These are phyloP conservation scores for Mugil cephalus DNA, from an alignment of 2,113 vertebrate genomes.

Conservation along the genomic window DNA sequence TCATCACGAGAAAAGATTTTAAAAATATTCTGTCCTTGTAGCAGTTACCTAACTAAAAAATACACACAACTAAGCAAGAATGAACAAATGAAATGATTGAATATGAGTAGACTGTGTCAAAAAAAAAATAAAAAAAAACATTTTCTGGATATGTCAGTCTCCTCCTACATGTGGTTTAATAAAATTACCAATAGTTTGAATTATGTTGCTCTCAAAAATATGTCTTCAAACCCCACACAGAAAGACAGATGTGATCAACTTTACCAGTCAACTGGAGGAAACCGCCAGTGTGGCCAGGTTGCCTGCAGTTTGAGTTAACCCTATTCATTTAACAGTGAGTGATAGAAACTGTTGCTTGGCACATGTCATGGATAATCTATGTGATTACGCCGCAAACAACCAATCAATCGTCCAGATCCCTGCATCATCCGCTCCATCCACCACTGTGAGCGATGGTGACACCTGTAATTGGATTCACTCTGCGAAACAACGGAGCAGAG, in stretches of 20 bases:
- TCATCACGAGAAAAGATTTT: too few species aligned
- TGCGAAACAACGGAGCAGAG: slow-evolving; percentile 45
- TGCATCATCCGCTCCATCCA: slow-evolving; percentile 59
- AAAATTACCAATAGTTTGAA: too few species aligned
- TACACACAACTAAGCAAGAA: too few species aligned
- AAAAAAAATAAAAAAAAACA: too few species aligned
- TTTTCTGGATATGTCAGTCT: too few species aligned
- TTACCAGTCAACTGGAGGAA: background rate
- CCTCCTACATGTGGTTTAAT: too few species aligned
- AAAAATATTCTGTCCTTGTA: too few species aligned
- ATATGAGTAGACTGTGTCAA: too few species aligned
- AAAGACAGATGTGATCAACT: slow-evolving; percentile 13
- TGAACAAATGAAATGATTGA: too few species aligned
- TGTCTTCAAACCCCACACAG: too few species aligned
- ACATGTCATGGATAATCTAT: slow-evolving; percentile 62
- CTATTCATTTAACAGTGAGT: slow-evolving; percentile 43
- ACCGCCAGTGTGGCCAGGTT: background rate
- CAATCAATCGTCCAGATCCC: slow-evolving; percentile 58
- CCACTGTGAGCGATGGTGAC: slow-evolving; percentile 64
- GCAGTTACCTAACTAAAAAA: too few species aligned
- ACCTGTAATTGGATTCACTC: slow-evolving; percentile 76
- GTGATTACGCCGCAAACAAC: slow-evolving; percentile 62
- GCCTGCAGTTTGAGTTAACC: slow-evolving; percentile 5
- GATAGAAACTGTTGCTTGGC: slow-evolving; percentile 43
- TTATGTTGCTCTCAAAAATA: too few species aligned